A percentile compares a stretch with the other conserved stretches of the same genome.
phyloP scores from a whole-genome alignment of 2,797 vertebrate species.

The Trichosurus vulpecula region DNA sequence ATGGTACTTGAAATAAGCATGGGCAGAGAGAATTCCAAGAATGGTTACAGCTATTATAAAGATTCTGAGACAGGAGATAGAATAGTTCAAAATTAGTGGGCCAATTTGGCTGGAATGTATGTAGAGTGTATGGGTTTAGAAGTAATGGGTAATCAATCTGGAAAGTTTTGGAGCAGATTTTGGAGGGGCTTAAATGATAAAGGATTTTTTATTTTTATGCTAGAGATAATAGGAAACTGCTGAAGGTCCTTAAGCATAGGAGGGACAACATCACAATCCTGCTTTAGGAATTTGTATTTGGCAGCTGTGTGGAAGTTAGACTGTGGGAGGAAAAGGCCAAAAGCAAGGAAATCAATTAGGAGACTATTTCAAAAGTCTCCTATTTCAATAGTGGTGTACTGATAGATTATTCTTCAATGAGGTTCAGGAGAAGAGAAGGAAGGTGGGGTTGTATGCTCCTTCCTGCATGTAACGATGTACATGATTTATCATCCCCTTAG shows the following conservation, averaged over 20 bases:
- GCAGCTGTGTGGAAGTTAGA: neutral
- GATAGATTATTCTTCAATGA: neutral
- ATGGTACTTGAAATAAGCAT: neutral
- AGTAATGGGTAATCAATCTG: neutral
- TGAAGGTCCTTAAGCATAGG: neutral
- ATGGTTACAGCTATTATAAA: neutral
- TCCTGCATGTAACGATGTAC: neutral
- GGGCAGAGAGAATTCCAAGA: neutral
- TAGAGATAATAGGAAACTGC: neutral
- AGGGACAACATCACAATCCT: neutral
- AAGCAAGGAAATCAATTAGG: neutral
- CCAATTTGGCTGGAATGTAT: neutral
- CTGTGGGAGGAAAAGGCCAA: neutral
- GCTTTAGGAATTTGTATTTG: neutral
- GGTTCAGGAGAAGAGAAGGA: neutral
- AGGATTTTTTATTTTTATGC: neutral
- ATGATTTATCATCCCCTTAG: neutral
- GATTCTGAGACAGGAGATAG: neutral
- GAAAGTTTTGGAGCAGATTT: neutral
- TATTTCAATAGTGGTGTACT: neutral
- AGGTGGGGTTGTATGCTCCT: neutral
- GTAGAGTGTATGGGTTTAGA: neutral
- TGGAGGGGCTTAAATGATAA: neutral
- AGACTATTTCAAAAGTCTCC: neutral
- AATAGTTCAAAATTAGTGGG: neutral